phyloP scores from a whole-genome alignment of 1,140 invertebrate genomes.

The Drosophila sp. region DNA sequence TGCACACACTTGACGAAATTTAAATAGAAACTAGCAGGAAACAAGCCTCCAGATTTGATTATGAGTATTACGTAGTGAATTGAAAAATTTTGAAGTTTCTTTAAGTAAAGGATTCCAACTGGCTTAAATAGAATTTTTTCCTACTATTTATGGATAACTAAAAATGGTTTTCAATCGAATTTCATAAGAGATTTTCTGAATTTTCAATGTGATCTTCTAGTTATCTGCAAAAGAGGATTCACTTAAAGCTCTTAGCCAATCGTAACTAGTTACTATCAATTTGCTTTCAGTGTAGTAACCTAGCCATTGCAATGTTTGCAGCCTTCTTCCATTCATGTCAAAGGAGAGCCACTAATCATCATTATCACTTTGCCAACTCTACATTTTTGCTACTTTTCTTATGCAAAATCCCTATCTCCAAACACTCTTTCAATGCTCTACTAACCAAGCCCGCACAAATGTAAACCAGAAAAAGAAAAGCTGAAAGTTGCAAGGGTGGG shows the following conservation, averaged over 20 bases:
- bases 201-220: too few species aligned
- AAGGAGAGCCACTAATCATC: constrained; percentile 19
- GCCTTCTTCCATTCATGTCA: neutral
- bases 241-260: too few species aligned
- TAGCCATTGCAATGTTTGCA: neutral
- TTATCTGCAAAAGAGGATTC: too few species aligned
- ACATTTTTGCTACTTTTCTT: constrained; percentile 11
- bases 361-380: constrained; percentile 13
- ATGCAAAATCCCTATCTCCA: constrained; percentile 1
- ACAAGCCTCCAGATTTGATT: too few species aligned
- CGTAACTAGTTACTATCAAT: neutral
- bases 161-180: too few species aligned
- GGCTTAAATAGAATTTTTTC: too few species aligned
- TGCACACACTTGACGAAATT: constrained; percentile 1
- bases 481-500: neutral
- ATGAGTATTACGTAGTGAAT: too few species aligned
- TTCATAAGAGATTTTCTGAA: too few species aligned
- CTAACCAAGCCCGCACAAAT: constrained; percentile 28
- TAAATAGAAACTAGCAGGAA: too few species aligned
- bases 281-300: neutral
- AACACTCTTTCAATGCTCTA: constrained; percentile 12
- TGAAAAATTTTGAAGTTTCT: too few species aligned
- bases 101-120: too few species aligned
- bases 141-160: too few species aligned
- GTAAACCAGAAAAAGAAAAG: constrained; percentile 26